Evolutionary conservation across 2,797 vertebrate genomes (phyloP).

Genomic region (Thunnus albacares): DNA sequence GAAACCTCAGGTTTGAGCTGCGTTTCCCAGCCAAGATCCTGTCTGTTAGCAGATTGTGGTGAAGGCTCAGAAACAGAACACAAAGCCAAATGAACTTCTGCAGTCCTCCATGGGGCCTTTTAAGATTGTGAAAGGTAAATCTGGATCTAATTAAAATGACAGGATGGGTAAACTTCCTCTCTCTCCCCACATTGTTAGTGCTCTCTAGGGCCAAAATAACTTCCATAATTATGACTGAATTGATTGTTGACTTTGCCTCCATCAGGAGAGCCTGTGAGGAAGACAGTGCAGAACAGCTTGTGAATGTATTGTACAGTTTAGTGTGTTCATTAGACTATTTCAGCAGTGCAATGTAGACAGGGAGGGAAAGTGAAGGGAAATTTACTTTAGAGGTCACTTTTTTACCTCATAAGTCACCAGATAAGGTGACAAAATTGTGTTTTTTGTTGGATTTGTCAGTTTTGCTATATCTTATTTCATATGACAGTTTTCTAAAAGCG

Average conservation of each 20-base stretch:
- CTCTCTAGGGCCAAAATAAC: constrained; percentile 64
- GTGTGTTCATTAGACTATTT: not conserved
- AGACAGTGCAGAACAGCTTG: constrained; percentile 28
- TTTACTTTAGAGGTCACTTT: not conserved
- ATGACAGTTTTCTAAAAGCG: not conserved
- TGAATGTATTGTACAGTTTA: constrained; percentile 16
- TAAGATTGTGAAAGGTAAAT: constrained; percentile 67
- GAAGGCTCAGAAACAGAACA: constrained; percentile 56
- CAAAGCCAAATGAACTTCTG: constrained; percentile 69
- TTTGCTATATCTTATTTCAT: not conserved
- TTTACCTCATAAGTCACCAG: not conserved
- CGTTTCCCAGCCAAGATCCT: constrained; percentile 15
- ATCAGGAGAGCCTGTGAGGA: constrained; percentile 18
- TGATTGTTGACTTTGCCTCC: constrained; percentile 42
- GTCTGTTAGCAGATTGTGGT: constrained; percentile 42
- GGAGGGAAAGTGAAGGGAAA: not conserved
- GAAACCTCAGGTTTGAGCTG: constrained; percentile 14
- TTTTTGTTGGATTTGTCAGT: not conserved
- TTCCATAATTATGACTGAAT: constrained; percentile 64
- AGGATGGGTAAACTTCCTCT: constrained; percentile 68
- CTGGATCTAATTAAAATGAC: constrained; percentile 78
- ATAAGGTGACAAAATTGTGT: not conserved
- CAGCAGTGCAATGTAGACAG: not conserved
- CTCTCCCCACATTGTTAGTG: constrained; percentile 13
- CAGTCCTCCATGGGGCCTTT: constrained; percentile 71